Evolutionary conservation across 2,888 invertebrate species (phyloP).

Genomic region (Balanococcus diminutus): DNA sequence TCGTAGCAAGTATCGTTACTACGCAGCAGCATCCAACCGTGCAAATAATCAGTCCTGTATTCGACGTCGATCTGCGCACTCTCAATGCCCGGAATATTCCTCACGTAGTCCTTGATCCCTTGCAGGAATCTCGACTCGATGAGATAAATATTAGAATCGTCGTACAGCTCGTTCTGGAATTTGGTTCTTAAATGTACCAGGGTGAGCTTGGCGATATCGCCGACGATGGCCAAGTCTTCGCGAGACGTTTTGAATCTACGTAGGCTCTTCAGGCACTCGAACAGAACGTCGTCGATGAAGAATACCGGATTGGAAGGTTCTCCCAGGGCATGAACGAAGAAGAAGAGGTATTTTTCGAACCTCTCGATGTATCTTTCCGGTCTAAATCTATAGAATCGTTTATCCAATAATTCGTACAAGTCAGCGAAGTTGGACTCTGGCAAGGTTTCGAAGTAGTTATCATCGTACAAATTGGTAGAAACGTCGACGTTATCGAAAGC

Average conservation of each 20-base stretch:
- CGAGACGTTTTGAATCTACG: background rate
- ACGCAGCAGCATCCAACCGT: slow-evolving; percentile 4
- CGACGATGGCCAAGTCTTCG: background rate
- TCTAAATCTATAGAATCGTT: background rate
- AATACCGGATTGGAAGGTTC: background rate
- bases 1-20: background rate
- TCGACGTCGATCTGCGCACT: background rate
- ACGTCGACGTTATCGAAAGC: background rate
- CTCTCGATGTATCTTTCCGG: background rate
- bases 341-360: background rate
- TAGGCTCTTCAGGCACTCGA: background rate
- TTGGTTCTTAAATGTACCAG: slow-evolving; percentile 6
- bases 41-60: slow-evolving; percentile 14
- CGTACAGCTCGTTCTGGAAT: background rate
- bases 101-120: background rate
- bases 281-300: slow-evolving; percentile 26
- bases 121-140: background rate
- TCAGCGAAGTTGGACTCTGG: background rate
- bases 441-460: background rate
- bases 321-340: background rate
- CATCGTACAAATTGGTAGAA: background rate
- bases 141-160: background rate
- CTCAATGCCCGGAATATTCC: background rate
- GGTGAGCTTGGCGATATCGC: background rate
- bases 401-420: background rate